A percentile compares a stretch with the other conserved stretches of the same genome.
These are phyloP conservation scores for Polymixis lichenea DNA, from an alignment of 2,888 invertebrate species.

Conservation along the genomic window DNA sequence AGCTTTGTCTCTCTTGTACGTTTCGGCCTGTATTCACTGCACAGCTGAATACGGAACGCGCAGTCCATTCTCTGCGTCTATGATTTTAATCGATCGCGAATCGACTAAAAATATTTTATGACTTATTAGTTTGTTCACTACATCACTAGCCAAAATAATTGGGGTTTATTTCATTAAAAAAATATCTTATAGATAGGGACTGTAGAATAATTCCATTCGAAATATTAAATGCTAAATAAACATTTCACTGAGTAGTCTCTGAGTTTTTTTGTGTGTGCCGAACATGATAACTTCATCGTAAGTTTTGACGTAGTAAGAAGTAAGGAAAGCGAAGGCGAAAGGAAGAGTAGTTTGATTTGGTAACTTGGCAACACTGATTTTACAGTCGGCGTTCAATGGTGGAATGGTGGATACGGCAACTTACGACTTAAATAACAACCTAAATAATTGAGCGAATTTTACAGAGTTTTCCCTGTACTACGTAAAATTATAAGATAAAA, in stretches of 20 bases:
- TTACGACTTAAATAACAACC: conserved; percentile 1
- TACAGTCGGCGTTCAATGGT: background rate
- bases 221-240: background rate
- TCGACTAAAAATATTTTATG: background rate
- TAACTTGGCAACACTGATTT: conserved; percentile 3
- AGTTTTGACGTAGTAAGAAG: background rate
- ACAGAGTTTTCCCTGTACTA: background rate
- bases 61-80: no score
- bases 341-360: background rate
- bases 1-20: no score
- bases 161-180: no score
- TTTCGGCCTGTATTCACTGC: no score
- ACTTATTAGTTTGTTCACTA: background rate
- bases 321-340: no score
- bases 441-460: background rate
- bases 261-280: background rate
- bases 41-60: no score
- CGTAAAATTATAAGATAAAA: conserved; percentile 1
- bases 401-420: conserved; percentile 17
- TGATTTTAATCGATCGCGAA: no score
- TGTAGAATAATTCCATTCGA: background rate
- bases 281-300: background rate
- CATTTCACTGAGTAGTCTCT: background rate
- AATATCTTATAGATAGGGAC: no score
- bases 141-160: conserved; percentile 4